These are phyloP conservation scores for Xiphydria camelus DNA, from an alignment of 2,888 invertebrate species.

Conservation along the genomic window DNA sequence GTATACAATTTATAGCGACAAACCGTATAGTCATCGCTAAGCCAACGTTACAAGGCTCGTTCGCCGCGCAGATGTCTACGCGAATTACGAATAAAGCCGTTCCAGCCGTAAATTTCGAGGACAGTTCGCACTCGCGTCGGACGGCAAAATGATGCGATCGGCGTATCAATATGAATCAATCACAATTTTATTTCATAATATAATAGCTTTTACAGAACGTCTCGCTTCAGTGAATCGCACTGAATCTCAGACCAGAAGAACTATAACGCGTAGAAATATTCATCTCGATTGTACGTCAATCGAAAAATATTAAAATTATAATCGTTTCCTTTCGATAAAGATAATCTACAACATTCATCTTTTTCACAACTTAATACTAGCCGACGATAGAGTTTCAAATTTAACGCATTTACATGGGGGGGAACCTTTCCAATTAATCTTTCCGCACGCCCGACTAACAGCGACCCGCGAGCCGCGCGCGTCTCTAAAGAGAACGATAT, in stretches of 20 bases:
- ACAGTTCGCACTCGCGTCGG: too few species aligned
- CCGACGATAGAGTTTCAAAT: conserved; percentile 37
- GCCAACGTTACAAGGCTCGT: too few species aligned
- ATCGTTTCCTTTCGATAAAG: conserved; percentile 33
- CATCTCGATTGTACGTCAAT: conserved; percentile 34
- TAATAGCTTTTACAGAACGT: conserved; percentile 46
- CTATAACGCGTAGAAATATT: conserved; percentile 44
- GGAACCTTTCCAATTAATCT: conserved; percentile 23
- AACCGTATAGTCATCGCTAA: too few species aligned
- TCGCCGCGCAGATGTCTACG: too few species aligned
- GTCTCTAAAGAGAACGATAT: conserved; percentile 15
- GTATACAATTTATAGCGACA: too few species aligned
- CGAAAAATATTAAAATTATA: conserved; percentile 47
- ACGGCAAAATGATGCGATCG: too few species aligned
- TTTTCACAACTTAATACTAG: conserved; percentile 35
- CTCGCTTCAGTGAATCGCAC: conserved; percentile 38
- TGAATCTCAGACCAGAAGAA: conserved; percentile 43
- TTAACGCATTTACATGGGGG: conserved; percentile 31
- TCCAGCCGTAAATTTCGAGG: too few species aligned
- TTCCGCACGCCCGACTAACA: conserved; percentile 34
- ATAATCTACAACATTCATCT: conserved; percentile 48
- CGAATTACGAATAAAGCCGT: too few species aligned
- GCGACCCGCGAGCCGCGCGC: conserved; percentile 29
- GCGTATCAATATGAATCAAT: conserved; percentile 40
- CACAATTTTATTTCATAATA: conserved; percentile 44